phyloP scores from a whole-genome alignment of 1,140 invertebrate genomes.

The Bombus soroeensis region DNA sequence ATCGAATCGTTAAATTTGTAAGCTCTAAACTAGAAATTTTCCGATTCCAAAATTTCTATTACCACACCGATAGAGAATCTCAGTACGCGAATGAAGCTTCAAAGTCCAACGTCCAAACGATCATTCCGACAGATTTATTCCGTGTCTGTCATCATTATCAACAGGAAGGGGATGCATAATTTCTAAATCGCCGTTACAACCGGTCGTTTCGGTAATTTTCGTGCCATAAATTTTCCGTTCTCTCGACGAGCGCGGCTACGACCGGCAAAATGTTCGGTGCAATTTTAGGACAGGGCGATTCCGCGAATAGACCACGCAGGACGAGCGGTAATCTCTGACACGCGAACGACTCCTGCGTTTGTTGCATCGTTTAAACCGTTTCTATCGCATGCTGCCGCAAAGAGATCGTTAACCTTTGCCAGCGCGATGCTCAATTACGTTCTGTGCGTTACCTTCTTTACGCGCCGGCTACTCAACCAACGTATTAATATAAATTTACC shows the following conservation, averaged over 20 bases:
- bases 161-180: background rate
- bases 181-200: background rate
- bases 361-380: conserved; percentile 53
- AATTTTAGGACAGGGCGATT: conserved; percentile 24
- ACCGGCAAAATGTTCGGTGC: too few relatives aligned
- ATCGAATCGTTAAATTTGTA: background rate
- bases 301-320: conserved; percentile 19
- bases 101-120: background rate
- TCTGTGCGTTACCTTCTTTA: conserved; percentile 6
- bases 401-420: conserved; percentile 58
- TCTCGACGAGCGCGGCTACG: background rate
- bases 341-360: conserved; percentile 47
- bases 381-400: conserved; percentile 51
- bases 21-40: accelerated
- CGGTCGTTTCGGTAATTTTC: conserved; percentile 14
- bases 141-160: background rate
- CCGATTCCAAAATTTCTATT: background rate
- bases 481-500: conserved; percentile 25
- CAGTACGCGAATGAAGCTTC: background rate
- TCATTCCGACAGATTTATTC: background rate
- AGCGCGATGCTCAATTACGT: conserved; percentile 49
- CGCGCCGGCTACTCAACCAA: background rate
- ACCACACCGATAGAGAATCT: background rate
- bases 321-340: conserved; percentile 54
- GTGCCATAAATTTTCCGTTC: background rate